Evolutionary conservation across 1,140 invertebrate species (phyloP).

Genomic region (Caenorhabditis tropicalis): DNA sequence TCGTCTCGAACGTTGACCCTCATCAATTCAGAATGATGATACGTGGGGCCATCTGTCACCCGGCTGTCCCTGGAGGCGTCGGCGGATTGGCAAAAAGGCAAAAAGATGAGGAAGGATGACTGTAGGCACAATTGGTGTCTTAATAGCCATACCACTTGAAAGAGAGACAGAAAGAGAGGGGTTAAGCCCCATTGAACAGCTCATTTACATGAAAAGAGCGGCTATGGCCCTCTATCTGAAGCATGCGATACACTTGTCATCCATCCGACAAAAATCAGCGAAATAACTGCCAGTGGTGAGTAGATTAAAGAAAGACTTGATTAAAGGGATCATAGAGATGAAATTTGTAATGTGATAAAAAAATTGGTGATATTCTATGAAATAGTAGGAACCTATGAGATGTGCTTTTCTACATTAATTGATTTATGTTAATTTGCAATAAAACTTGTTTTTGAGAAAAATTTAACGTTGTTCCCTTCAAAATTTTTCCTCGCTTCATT

Average conservation of each 20-base stretch:
- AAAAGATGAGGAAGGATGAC: conserved; percentile 37
- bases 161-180: too few species aligned
- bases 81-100: conserved; percentile 28
- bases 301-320: too few species aligned
- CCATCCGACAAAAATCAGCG: background rate
- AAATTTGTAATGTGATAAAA: too few species aligned
- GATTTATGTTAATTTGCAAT: too few species aligned
- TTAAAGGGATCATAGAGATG: too few species aligned
- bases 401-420: too few species aligned
- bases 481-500: too few species aligned
- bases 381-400: too few species aligned
- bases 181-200: conserved; percentile 35
- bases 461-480: too few species aligned
- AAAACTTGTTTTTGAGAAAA: too few species aligned
- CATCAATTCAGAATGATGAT: conserved; percentile 33
- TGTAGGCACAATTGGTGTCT: conserved; percentile 43
- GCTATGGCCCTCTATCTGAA: background rate
- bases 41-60: conserved; percentile 23
- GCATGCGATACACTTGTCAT: conserved; percentile 25
- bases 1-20: conserved; percentile 24
- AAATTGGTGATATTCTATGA: too few species aligned
- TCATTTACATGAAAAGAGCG: conserved; percentile 42
- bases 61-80: conserved; percentile 16
- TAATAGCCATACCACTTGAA: conserved; percentile 41
- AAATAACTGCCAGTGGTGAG: too few species aligned